These are phyloP conservation scores for Micrastur ruficollis DNA, from an alignment of 2,797 vertebrate species.

Conservation along the genomic window DNA sequence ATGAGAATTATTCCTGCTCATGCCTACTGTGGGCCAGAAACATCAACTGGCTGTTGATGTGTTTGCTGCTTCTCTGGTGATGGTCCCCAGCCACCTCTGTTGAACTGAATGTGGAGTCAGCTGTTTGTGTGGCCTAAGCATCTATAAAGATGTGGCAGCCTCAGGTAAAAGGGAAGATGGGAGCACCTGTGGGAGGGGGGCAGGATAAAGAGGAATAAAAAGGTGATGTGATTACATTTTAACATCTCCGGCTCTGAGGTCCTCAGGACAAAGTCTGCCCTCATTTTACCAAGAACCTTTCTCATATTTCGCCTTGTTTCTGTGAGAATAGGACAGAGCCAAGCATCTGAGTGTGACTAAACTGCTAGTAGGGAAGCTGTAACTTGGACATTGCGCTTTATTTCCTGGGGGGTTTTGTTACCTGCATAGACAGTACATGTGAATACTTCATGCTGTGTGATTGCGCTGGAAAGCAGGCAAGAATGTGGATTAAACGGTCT, in stretches of 20 bases:
- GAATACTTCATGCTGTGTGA: not conserved
- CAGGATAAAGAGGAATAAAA: not conserved
- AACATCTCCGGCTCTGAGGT: not conserved
- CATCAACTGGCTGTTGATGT: not conserved
- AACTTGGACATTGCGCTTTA: not conserved
- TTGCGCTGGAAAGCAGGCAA: not conserved
- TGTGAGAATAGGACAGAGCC: not conserved
- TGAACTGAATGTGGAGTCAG: fast-evolving
- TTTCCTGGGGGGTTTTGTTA: not conserved
- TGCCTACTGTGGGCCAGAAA: not conserved
- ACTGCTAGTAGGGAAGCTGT: not conserved
- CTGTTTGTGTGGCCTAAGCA: fast-evolving
- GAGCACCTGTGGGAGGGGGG: not conserved
- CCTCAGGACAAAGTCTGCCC: not conserved
- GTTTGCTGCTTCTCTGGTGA: not conserved
- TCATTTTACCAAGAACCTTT: not conserved
- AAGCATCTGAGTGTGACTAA: not conserved
- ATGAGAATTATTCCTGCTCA: not conserved
- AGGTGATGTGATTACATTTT: not conserved
- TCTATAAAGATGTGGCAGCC: not conserved
- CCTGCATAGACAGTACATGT: not conserved
- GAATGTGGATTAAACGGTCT: not conserved
- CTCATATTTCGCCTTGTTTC: not conserved
- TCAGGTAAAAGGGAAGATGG: not conserved
- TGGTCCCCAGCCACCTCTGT: not conserved